Evolutionary conservation across 2,113 vertebrate genomes (phyloP).

Genomic region (Oreotragus oreotragus): DNA sequence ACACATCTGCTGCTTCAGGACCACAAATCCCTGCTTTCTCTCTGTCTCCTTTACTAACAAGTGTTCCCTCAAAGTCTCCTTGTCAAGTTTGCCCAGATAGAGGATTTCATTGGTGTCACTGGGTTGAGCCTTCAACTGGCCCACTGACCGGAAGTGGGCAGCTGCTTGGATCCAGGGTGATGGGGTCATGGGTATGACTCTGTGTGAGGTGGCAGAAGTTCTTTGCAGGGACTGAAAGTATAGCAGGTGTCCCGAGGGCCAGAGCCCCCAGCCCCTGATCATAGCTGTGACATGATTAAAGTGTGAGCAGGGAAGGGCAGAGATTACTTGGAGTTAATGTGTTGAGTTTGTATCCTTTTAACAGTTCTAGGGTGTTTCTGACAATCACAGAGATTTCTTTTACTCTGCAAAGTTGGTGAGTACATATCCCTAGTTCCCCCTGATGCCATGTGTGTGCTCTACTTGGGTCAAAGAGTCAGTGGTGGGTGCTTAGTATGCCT

Average conservation of each 20-base stretch:
- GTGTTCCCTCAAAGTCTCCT: not conserved
- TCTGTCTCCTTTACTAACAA: not conserved
- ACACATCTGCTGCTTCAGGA: not conserved
- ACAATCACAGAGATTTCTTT: not conserved
- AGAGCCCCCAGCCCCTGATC: not conserved
- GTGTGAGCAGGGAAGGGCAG: not conserved
- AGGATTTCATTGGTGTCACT: not conserved
- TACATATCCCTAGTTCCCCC: not conserved
- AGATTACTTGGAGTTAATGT: not conserved
- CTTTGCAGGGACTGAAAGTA: not conserved
- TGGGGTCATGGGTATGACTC: not conserved
- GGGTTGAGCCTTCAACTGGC: not conserved
- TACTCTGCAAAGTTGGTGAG: not conserved
- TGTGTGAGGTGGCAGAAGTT: not conserved
- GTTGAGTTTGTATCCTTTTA: not conserved
- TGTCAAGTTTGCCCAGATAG: not conserved
- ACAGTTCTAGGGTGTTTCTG: not conserved
- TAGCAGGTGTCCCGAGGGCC: not conserved
- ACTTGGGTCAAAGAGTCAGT: not conserved
- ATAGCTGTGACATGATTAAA: not conserved
- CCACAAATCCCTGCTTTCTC: not conserved
- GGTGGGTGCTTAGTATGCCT: not conserved
- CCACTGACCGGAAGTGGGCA: not conserved
- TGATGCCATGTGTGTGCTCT: not conserved
- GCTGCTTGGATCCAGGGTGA: not conserved